Base-by-base conservation (phyloP, 2,797 vertebrate genomes). In the Chelidonichthys spinosus region DNA sequence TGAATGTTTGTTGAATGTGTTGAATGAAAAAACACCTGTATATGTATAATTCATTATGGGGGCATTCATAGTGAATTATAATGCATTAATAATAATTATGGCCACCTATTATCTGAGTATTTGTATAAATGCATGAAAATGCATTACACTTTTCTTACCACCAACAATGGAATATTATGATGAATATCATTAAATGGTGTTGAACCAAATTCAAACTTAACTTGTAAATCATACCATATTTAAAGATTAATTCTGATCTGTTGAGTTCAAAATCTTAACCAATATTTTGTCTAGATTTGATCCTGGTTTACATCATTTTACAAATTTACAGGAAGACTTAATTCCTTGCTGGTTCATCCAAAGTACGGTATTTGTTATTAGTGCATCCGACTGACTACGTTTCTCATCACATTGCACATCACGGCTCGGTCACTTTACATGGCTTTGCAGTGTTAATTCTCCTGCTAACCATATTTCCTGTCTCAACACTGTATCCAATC, bases 381-480 rank as follows among this genome's bases (percentile, higher is more conserved):
- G 11, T 37, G 17, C 18, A 49, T 18, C 33, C 15, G n/a, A 39
- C 47, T 44, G 33, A 18, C 11, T 35, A 15, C 14, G 5, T 68
- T 49, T 63, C 11, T 40, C 17, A 25, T 25, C 25, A 25, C 32
- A 13, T 17, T 13, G 33, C 8, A 32, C 14, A 4, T 11, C 17
- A 46, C 6, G 15, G 14, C 49, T 39, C 46, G 62, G 39, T 70
- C 65, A 53, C 35, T 55, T 69, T 64, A 63, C 44, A 67, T 25
- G 33, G 36, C 52, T 59, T 33, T 46, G 11, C 11, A 37, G 37
- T 18, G 6, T 33, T 62, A 63, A 53, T 69, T 13, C 11, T 52
- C 14, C 37, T n/a, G 36, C 42, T 40, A 47, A 62, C 49, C 25
- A 62, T 33, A 49, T 73, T 63, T 78, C 71, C 72, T 52, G 42